Evolutionary conservation across 2,888 invertebrate genomes (phyloP).

Genomic region (Priapulus caudatus): DNA sequence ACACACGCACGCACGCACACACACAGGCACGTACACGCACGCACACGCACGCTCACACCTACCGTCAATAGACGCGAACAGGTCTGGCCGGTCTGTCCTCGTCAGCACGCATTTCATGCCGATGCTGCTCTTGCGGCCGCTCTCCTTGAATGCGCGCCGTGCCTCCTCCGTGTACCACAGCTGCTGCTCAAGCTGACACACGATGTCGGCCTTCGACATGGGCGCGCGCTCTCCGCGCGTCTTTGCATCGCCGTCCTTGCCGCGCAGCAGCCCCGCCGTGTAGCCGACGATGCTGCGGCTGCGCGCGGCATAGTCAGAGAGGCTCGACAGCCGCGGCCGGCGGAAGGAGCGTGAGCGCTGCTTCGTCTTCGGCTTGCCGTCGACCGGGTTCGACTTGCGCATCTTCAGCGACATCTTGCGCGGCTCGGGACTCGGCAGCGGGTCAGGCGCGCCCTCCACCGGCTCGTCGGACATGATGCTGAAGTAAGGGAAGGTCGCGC

Average conservation of each 20-base stretch:
- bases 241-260: not conserved
- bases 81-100: slow-evolving; percentile 68
- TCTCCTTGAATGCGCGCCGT: not conserved
- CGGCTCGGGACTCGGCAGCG: not conserved
- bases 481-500: slow-evolving; percentile 1
- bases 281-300: not conserved
- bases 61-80: slow-evolving; percentile 77
- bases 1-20: no score
- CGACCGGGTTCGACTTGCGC: not conserved
- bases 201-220: not conserved
- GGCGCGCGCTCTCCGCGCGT: not conserved
- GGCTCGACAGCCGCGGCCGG: not conserved
- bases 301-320: not conserved
- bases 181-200: not conserved
- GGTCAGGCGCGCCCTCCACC: not conserved
- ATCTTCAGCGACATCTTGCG: not conserved
- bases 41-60: no score
- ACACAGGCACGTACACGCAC: no score
- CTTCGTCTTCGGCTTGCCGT: not conserved
- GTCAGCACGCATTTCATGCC: slow-evolving; percentile 24
- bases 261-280: not conserved
- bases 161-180: not conserved
- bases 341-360: not conserved
- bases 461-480: not conserved
- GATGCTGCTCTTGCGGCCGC: not conserved